phyloP scores from a whole-genome alignment of 2,113 vertebrate species.

The Zapus hudsonius region DNA sequence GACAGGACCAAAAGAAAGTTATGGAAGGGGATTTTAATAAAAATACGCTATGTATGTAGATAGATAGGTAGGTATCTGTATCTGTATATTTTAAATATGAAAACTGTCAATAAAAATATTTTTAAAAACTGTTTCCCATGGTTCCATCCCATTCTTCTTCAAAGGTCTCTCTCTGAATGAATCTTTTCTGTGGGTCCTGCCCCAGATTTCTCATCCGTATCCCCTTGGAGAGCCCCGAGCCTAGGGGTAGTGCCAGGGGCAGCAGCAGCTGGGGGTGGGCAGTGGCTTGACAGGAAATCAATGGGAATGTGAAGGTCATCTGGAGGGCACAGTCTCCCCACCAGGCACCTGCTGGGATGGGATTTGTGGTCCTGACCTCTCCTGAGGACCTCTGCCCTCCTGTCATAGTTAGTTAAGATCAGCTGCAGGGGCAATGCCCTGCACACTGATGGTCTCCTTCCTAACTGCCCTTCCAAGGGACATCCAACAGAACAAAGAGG shows the following conservation, averaged over 20 bases:
- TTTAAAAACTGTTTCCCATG: not conserved
- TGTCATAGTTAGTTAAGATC: conserved; percentile 78
- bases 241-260: not conserved
- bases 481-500: conserved; percentile 44
- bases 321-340: conserved; percentile 67
- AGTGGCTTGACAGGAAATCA: conserved; percentile 69
- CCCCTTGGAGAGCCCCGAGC: not conserved
- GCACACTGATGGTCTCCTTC: conserved; percentile 50
- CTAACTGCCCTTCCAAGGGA: conserved; percentile 32
- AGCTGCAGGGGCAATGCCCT: conserved; percentile 53
- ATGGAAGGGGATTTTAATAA: no score
- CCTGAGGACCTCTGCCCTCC: conserved; percentile 76
- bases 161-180: not conserved
- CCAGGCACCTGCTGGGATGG: conserved; percentile 71
- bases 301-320: conserved; percentile 75
- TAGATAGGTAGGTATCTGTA: no score
- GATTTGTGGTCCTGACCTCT: conserved; percentile 75
- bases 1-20: no score
- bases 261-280: not conserved
- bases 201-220: not conserved
- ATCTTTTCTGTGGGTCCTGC: not conserved
- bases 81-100: no score
- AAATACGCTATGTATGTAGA: no score
- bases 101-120: no score
- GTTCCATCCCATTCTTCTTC: not conserved